phyloP scores from a whole-genome alignment of 2,888 invertebrate species.

The Resseliella maxima region DNA sequence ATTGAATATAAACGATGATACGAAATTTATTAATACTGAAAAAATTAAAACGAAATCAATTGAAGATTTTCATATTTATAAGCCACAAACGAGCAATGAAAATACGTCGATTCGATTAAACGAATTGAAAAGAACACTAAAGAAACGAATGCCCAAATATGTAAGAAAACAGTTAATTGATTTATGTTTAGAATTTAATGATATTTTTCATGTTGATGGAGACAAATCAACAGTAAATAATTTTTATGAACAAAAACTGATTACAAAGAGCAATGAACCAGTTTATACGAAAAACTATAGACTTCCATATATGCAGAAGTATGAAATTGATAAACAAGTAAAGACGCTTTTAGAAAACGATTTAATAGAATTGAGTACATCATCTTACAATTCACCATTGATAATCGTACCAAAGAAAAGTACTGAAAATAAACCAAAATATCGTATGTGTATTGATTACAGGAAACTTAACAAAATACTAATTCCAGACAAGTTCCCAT shows the following conservation, averaged over 20 bases:
- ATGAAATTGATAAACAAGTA: conserved; percentile 59
- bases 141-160: not conserved
- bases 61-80: not conserved
- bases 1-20: too few relatives aligned
- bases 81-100: not conserved
- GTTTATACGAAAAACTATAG: conserved; percentile 60
- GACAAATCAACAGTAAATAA: conserved; percentile 60
- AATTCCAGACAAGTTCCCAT: conserved; percentile 57
- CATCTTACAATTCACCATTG: conserved; percentile 60
- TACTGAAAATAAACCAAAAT: conserved; percentile 58
- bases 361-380: conserved; percentile 59
- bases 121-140: not conserved
- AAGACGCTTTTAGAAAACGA: conserved; percentile 58
- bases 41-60: not conserved
- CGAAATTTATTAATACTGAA: not conserved
- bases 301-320: conserved; percentile 58
- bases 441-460: conserved; percentile 56
- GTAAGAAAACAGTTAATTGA: not conserved
- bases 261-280: conserved; percentile 58
- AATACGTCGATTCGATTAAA: too few relatives aligned
- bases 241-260: conserved; percentile 60
- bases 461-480: conserved; percentile 54
- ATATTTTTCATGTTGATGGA: conserved; percentile 59
- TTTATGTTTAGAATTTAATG: conserved; percentile 58
- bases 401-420: too few relatives aligned